phyloP scores from a whole-genome alignment of 2,797 vertebrate species.

The Vultur gryphus region DNA sequence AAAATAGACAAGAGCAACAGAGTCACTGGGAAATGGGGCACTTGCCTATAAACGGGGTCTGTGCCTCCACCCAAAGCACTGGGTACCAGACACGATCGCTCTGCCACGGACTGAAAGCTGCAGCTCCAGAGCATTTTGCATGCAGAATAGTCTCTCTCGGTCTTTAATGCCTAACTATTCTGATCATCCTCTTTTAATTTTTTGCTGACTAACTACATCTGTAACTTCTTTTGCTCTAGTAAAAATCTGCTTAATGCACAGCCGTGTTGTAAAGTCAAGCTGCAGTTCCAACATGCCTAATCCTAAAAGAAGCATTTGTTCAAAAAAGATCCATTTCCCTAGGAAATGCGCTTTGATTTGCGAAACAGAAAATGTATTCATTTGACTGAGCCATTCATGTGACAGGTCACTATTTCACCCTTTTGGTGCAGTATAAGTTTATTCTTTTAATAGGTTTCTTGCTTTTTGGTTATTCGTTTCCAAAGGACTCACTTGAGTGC shows the following conservation, averaged over 20 bases:
- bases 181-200: not conserved
- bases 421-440: conserved; percentile 21
- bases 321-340: not conserved
- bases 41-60: not conserved
- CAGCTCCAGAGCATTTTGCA: not conserved
- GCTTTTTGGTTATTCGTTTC: not conserved
- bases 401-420: conserved; percentile 6
- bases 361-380: not conserved
- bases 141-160: not conserved
- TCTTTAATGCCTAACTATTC: not conserved
- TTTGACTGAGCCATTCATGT: not conserved
- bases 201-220: not conserved
- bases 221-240: not conserved
- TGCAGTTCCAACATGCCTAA: not conserved
- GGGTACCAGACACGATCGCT: rapidly evolving
- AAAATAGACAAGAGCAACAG: not conserved
- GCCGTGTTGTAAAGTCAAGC: not conserved
- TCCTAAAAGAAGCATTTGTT: not conserved
- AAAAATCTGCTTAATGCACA: not conserved
- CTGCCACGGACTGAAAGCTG: rapidly evolving
- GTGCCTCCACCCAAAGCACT: not conserved
- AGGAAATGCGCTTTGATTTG: conserved; percentile 20
- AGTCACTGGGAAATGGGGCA: not conserved
- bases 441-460: conserved; percentile 40
- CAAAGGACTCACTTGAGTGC: not conserved